Evolutionary conservation across 2,113 vertebrate genomes (phyloP), one percentile per base, ranked within the genome.

Genomic region (Etheostoma cragini): DNA sequence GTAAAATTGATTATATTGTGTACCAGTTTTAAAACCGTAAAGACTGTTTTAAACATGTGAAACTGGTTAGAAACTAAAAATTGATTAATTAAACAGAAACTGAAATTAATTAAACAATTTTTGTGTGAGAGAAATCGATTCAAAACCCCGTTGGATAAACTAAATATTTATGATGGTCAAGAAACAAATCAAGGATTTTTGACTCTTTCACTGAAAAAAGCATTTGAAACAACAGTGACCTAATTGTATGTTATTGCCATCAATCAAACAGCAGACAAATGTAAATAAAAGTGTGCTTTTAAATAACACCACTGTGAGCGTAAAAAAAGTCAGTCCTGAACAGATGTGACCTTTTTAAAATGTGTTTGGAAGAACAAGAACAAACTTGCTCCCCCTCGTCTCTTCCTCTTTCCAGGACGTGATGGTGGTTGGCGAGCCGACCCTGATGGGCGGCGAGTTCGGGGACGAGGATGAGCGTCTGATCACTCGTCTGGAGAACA

Each of bases 401-500:
- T 63, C 19, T 63, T 19, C 21, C 17, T 62, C 38, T 42, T 24
- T 65, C 8, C 96, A 99, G 98, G 98, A 99, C 88, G 98, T 99
- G 95, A 99, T 99, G 98, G 98, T 99, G 89, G 98, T 99, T 80
- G 98, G 98, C 88, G 98, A 99, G 93, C 98, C 98, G 85, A 99
- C 98, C 88, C 94, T 99, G 93, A 99, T 99, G 98, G 98, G 98
- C 73, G 98, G 98, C 78, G 98, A 99, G 94, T 99, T 99, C 73
- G 98, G 98, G 84, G 98, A 99, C 82, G 98, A 99, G 96, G 98
- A 99, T 6, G 98, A 99, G 96, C 98, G 98, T 89, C 97, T 99
- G 94, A 99, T 99, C 96, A 99, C 98, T 76, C 97, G 98, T 91
- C 96, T 99, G 96, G 98, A 99, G 96, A 99, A 99, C 91, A 99